Conservation (phyloP, 2,113 vertebrate species). For the Pseudonaja textilis region DNA sequence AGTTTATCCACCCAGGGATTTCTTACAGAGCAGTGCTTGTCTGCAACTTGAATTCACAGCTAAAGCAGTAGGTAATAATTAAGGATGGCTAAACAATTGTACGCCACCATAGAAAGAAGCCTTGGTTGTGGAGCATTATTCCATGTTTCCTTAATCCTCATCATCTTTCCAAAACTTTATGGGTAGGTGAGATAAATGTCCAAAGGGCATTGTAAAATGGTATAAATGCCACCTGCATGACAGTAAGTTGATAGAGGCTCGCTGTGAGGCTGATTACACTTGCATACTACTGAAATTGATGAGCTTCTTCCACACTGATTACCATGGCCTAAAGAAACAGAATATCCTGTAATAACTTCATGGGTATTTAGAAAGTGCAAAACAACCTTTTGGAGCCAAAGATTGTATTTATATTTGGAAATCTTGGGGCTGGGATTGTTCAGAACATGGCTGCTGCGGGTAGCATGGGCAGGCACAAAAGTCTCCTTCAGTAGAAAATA, state of each 20-base stretch:
- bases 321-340: not conserved
- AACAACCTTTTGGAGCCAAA: not conserved
- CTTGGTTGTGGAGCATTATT: not conserved
- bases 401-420: not conserved
- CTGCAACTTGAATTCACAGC: not conserved
- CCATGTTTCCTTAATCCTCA: not conserved
- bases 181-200: not conserved
- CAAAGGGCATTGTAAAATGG: rapidly evolving
- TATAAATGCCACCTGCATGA: not conserved
- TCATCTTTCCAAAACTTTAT: not conserved
- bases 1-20: not conserved
- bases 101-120: not conserved
- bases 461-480: not conserved
- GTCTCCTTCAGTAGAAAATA: not conserved
- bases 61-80: conserved; percentile 11
- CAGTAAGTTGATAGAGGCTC: not conserved
- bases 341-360: not conserved
- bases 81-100: conserved; percentile 4
- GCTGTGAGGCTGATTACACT: not conserved
- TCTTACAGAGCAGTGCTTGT: not conserved
- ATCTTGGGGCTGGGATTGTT: not conserved
- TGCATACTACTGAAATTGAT: not conserved
- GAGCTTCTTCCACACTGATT: not conserved
- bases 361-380: not conserved
- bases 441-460: not conserved